Base-by-base conservation (phyloP, 1,140 invertebrate species). In the Planococcus citri region DNA sequence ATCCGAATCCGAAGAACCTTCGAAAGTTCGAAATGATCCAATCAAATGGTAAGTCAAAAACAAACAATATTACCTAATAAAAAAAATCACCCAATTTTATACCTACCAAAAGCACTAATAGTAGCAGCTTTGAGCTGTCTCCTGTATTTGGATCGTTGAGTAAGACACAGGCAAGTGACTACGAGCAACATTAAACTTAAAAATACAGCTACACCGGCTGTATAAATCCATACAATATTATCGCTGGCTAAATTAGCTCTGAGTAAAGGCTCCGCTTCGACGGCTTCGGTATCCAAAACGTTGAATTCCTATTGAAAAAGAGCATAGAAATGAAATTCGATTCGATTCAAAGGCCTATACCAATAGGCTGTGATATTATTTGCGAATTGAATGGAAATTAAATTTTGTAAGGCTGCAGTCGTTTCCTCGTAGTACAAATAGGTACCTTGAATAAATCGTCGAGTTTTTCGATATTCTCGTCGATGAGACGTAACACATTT, bases 41-140 rank as follows among this genome's bases (percentile, higher is more conserved):
- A n/a, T n/a, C n/a, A n/a, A n/a, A n/a, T n/a, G n/a, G n/a, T n/a
- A n/a, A n/a, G n/a, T n/a, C n/a, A n/a, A n/a, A n/a, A n/a, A n/a
- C n/a, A n/a, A n/a, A n/a, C n/a, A n/a, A n/a, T n/a, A 37, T 37
- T 37, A 37, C 6, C 33, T 37, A 37, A n/a, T n/a, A n/a, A n/a
- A n/a, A n/a, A n/a, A n/a, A n/a, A n/a, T n/a, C n/a, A n/a, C n/a
- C n/a, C n/a, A n/a, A n/a, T n/a, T n/a, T n/a, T n/a, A n/a, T n/a
- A 77, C 81, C 84, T 83, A 91, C 93, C 90, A 79, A 94, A 95
- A 9, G 93, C 91, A 70, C 91, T 91, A 0, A 92, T 91, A 70
- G 93, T 95, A 3, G 94, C 94, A 20, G 94, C 94, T 79, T 94
- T 94, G n/a, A 97, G 78, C 78, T 92, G 88, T 68, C 93, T 80